Evolutionary conservation across 1,140 invertebrate genomes (phyloP).

Genomic region (Ceratosolen solmsi): DNA sequence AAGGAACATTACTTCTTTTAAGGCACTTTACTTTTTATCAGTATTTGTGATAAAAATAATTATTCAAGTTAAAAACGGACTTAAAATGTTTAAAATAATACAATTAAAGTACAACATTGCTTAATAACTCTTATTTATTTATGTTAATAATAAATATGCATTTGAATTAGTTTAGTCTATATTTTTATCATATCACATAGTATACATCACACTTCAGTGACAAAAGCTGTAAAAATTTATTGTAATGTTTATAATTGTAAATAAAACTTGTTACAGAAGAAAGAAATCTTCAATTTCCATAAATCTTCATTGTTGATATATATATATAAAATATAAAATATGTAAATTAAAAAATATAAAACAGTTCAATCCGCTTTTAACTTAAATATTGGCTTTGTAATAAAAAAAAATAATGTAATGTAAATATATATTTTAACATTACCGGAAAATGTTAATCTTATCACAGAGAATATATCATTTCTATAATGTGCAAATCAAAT

Average conservation of each 20-base stretch:
- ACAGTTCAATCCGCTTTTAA: slow-evolving; percentile 49
- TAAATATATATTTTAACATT: slow-evolving; percentile 42
- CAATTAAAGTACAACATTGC: slow-evolving; percentile 35
- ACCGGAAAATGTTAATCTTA: slow-evolving; percentile 43
- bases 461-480: slow-evolving; percentile 49
- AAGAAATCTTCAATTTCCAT: slow-evolving; percentile 27
- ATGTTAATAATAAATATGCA: slow-evolving; percentile 29
- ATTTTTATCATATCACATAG: slow-evolving; percentile 39
- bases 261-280: slow-evolving; percentile 32
- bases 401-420: slow-evolving; percentile 34
- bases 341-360: slow-evolving; percentile 41
- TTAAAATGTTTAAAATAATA: slow-evolving; percentile 40
- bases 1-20: slow-evolving; percentile 58
- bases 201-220: slow-evolving; percentile 37
- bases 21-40: slow-evolving; percentile 59
- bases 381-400: slow-evolving; percentile 46
- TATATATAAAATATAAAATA: slow-evolving; percentile 28
- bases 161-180: slow-evolving; percentile 30
- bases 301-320: slow-evolving; percentile 50
- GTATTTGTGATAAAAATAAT: slow-evolving; percentile 53
- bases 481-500: slow-evolving; percentile 36
- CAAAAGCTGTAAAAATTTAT: slow-evolving; percentile 30
- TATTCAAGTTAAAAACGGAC: slow-evolving; percentile 54
- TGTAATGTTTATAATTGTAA: not conserved
- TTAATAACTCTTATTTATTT: slow-evolving; percentile 30